Conservation (phyloP, 92 coral and sea anemone genomes). For the Parazoanthus swiftii region DNA sequence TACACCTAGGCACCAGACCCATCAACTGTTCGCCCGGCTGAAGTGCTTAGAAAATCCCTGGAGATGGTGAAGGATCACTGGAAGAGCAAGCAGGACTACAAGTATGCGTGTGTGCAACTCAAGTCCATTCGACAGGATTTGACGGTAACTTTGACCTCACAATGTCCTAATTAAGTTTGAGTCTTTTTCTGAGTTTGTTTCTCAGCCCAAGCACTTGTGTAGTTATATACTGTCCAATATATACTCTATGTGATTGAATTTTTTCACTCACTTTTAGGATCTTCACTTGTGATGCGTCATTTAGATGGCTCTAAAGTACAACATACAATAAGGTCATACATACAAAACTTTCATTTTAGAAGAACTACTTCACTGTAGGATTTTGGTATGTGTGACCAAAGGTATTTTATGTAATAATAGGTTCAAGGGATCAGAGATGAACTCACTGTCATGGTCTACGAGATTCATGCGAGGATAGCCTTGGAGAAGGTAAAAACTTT, state of each 20-base stretch:
- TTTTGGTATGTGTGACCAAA: too few species aligned
- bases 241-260: too few species aligned
- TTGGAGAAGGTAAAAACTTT: slow-evolving; percentile 73
- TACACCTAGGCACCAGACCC: slow-evolving; percentile 90
- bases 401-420: slow-evolving; percentile 42
- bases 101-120: slow-evolving; percentile 89
- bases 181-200: neutral
- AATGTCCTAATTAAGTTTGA: neutral
- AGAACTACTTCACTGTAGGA: too few species aligned
- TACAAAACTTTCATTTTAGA: too few species aligned
- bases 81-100: slow-evolving; percentile 86
- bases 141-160: slow-evolving; percentile 60
- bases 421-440: slow-evolving; percentile 98
- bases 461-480: slow-evolving; percentile 98
- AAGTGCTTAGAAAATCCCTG: slow-evolving; percentile 77
- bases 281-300: too few species aligned
- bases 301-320: too few species aligned
- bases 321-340: too few species aligned
- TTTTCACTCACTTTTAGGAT: too few species aligned
- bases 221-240: too few species aligned
- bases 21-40: slow-evolving; percentile 90
- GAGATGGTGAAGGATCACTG: slow-evolving; percentile 82
- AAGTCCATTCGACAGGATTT: slow-evolving; percentile 97
- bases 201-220: neutral
- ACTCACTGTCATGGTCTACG: slow-evolving; percentile 91